Conservation (phyloP, 2,113 vertebrate genomes). For the Takifugu flavidus region DNA sequence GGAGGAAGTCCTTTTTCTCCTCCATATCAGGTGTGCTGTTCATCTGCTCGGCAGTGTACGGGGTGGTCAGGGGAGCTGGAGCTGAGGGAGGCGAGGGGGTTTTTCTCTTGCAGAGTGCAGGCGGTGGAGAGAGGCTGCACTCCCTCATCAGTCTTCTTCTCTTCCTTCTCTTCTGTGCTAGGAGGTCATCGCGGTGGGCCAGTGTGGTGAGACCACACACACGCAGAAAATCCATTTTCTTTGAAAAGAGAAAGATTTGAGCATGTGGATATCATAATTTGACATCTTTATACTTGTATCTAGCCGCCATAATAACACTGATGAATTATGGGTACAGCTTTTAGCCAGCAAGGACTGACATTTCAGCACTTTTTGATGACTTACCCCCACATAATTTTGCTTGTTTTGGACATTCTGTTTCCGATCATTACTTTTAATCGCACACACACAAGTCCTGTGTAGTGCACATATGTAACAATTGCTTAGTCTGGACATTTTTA, state of each 20-base stretch:
- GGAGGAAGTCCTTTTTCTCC: constrained; percentile 94
- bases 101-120: constrained; percentile 80
- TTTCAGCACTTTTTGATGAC: too few species aligned
- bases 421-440: too few species aligned
- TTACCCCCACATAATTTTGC: too few species aligned
- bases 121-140: constrained; percentile 85
- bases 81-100: constrained; percentile 51
- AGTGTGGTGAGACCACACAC: constrained; percentile 91
- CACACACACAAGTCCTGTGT: neutral
- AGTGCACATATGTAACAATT: too few species aligned
- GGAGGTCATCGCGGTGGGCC: constrained; percentile 84
- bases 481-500: too few species aligned
- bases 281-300: neutral
- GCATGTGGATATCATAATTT: constrained; percentile 3
- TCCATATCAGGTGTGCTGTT: constrained; percentile 88
- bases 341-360: too few species aligned
- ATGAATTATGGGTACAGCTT: too few species aligned
- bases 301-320: neutral
- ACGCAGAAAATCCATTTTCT: constrained; percentile 94
- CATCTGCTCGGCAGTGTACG: constrained; percentile 92
- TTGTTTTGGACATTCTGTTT: too few species aligned
- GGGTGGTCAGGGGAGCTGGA: constrained; percentile 80
- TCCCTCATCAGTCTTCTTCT: constrained; percentile 92
- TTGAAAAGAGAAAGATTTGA: constrained; percentile 29
- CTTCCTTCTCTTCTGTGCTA: constrained; percentile 87